Evolutionary conservation across 1,140 invertebrate genomes (phyloP).

Genomic region (Goniozus legneri): DNA sequence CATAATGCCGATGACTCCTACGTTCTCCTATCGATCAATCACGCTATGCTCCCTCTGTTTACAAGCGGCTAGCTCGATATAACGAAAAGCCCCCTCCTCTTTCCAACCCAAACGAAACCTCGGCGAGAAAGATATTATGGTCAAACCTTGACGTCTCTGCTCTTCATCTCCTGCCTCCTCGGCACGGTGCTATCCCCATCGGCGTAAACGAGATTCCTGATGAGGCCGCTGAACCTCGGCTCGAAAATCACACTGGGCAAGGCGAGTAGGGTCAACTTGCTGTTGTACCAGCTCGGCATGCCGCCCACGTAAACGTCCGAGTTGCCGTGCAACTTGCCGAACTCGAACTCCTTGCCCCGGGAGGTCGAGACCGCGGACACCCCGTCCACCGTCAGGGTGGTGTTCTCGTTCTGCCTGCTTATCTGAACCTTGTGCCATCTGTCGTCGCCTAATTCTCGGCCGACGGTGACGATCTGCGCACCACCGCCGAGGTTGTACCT

Average conservation of each 20-base stretch:
- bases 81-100: too few relatives aligned
- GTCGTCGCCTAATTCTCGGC: constrained; percentile 80
- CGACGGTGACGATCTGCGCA: constrained; percentile 82
- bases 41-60: too few relatives aligned
- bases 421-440: constrained; percentile 87
- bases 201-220: constrained; percentile 83
- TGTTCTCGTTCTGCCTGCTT: constrained; percentile 70
- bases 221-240: constrained; percentile 79
- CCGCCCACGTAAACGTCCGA: constrained; percentile 91
- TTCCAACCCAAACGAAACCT: too few relatives aligned
- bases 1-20: too few relatives aligned
- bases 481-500: constrained; percentile 84
- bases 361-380: constrained; percentile 70
- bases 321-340: constrained; percentile 79
- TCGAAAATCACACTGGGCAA: constrained; percentile 88
- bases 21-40: too few relatives aligned
- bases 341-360: constrained; percentile 79
- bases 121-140: too few relatives aligned
- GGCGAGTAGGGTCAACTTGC: constrained; percentile 76
- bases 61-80: too few relatives aligned
- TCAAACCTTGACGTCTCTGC: constrained; percentile 71
- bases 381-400: constrained; percentile 77
- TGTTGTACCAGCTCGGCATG: constrained; percentile 83
- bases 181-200: constrained; percentile 69
- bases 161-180: constrained; percentile 73